A percentile compares a stretch with the other conserved stretches of the same genome.
phyloP scores from a whole-genome alignment of 2,113 vertebrate species.

The Calonectris borealis region DNA sequence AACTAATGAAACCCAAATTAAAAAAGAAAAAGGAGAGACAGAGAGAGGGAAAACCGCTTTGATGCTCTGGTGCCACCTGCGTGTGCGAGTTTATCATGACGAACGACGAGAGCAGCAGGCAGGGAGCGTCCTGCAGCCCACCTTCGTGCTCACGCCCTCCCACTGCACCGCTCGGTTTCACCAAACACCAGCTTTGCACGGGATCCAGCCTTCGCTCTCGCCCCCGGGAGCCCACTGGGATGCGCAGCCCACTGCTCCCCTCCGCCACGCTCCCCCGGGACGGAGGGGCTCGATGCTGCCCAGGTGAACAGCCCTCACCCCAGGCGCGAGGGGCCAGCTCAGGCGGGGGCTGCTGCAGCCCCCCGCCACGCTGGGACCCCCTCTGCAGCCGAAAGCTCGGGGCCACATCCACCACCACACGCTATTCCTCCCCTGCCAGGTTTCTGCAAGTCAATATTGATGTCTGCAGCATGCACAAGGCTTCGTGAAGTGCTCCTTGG shows the following conservation, averaged over 20 bases:
- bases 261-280: accelerated
- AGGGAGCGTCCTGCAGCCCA: not conserved
- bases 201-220: accelerated
- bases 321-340: accelerated
- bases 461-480: not conserved
- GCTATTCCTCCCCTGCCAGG: not conserved
- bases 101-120: not conserved
- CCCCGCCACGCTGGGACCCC: accelerated
- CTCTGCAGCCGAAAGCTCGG: not conserved
- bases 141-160: accelerated
- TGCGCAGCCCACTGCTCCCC: accelerated
- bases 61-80: conserved; percentile 37
- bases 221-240: accelerated
- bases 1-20: conserved; percentile 71
- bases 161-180: accelerated
- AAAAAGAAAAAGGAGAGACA: not conserved
- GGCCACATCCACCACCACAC: accelerated
- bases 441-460: not conserved
- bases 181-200: accelerated
- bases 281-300: not conserved
- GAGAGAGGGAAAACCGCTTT: not conserved
- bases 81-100: not conserved
- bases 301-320: not conserved
- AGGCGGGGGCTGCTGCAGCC: not conserved
- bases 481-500: not conserved